phyloP scores from a whole-genome alignment of 2,113 vertebrate species.

The Chaetops frenatus region DNA sequence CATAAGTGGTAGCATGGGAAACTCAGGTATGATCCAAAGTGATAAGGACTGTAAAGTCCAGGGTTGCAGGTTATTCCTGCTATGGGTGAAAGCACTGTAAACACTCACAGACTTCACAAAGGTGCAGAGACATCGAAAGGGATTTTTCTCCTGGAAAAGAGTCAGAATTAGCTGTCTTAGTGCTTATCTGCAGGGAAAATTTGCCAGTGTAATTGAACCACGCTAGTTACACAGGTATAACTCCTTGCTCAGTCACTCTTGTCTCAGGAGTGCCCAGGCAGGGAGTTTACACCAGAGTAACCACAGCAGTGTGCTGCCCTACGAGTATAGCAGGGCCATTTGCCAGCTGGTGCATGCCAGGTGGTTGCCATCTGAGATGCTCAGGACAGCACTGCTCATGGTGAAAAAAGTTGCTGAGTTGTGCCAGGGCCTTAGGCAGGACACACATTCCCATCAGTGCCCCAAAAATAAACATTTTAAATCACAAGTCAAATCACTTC shows the following conservation, averaged over 20 bases:
- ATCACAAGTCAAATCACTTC: not conserved
- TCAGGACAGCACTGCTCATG: not conserved
- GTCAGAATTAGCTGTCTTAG: not conserved
- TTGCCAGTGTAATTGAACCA: not conserved
- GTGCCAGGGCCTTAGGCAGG: not conserved
- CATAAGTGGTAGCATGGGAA: not conserved
- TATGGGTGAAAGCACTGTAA: not conserved
- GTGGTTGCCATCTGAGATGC: not conserved
- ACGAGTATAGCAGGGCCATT: not conserved
- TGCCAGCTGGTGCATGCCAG: constrained; percentile 27
- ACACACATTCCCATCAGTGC: not conserved
- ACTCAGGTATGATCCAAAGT: not conserved
- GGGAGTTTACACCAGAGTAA: not conserved
- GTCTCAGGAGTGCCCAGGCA: not conserved
- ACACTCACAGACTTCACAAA: not conserved
- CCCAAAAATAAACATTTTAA: constrained; percentile 28
- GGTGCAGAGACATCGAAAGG: not conserved
- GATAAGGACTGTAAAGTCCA: not conserved
- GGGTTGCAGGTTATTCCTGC: not conserved
- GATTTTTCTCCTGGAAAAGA: not conserved
- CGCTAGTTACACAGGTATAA: not conserved
- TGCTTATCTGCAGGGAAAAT: not conserved
- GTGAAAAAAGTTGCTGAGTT: not conserved
- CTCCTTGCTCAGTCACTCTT: not conserved
- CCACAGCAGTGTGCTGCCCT: not conserved